Conservation (phyloP, 2,888 invertebrate genomes). For the Synanthedon tipuliformis region DNA sequence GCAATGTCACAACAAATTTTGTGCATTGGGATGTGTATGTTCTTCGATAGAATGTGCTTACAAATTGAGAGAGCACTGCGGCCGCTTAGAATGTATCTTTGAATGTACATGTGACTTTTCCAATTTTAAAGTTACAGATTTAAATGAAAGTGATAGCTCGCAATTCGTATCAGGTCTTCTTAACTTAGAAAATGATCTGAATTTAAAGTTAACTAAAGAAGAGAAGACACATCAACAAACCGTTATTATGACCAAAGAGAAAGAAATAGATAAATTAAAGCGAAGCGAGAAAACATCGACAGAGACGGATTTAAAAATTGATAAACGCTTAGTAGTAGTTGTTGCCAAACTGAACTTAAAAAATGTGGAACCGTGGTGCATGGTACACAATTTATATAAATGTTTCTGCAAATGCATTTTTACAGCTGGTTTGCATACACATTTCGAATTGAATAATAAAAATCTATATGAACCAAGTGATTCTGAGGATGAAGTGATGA, state of each 20-base stretch:
- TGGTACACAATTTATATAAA: conserved; percentile 74
- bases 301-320: conserved; percentile 22
- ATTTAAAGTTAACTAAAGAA: conserved; percentile 72
- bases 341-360: conserved; percentile 32
- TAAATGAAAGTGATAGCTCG: conserved; percentile 21
- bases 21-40: conserved; percentile 76
- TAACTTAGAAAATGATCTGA: conserved; percentile 60
- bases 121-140: conserved; percentile 29
- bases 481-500: neutral
- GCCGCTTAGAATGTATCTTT: conserved; percentile 72
- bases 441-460: conserved; percentile 38
- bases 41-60: conserved; percentile 61
- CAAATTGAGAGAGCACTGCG: conserved; percentile 71
- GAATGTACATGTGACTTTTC: conserved; percentile 51
- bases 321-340: conserved; percentile 24
- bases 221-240: conserved; percentile 81
- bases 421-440: conserved; percentile 34
- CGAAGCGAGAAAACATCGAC: conserved; percentile 71
- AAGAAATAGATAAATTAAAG: conserved; percentile 71
- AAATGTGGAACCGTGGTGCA: conserved; percentile 73
- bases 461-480: conserved; percentile 14
- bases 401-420: conserved; percentile 73
- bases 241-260: conserved; percentile 73
- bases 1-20: conserved; percentile 66
- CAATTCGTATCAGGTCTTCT: conserved; percentile 38